Base-by-base conservation (phyloP, 2,113 vertebrate species). In the Microcebus tavaratra region DNA sequence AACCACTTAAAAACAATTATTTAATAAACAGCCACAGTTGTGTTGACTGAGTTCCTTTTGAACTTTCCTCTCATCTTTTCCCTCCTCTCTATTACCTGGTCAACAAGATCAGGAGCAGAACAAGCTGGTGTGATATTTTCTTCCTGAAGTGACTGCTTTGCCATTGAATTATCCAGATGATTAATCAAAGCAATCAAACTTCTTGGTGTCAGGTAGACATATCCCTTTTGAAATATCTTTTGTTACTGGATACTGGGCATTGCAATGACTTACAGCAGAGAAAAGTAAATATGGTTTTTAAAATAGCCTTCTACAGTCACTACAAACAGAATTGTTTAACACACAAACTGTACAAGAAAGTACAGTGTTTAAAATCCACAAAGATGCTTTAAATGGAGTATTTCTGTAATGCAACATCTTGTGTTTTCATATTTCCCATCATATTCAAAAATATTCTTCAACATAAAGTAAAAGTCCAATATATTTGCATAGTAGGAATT, bases 401-500 rank as follows among this genome's bases (percentile, higher is more conserved):
- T 97, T 96, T 95, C 61, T 84, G 89, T 95, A 96, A 83, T 48
- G 83, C 6, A 93, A 57, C 87, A 97, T 95, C 88, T 91, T 98
- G 95, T 97, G 90, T 95, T 97, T 98, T 97, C 75, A 81, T 97
- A 92, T 78, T 93, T 93, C 31, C 63, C 29, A 65, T 84, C 55
- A 92, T 97, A 90, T 90, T 97, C 48, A 94, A 95, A 97, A 95
- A 84, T 97, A 96, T 79, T 65, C 82, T 55, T 95, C 87, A 97
- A 97, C 96, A 95, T 95, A 97, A 95, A 95, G 95, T 94, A 91
- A 97, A 97, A 90, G 23, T 53, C 78, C 59, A 80, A 72, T 94
- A 67, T 92, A 90, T 94, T 95, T 93, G 76, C 92, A 90, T 83
- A 84, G 86, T 76, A 80, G 42, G n/a, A 94, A 95, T 87, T 90